These are phyloP conservation scores for Crossaster papposus DNA, from an alignment of 53 echinoderm and acorn worm species.

Conservation along the genomic window DNA sequence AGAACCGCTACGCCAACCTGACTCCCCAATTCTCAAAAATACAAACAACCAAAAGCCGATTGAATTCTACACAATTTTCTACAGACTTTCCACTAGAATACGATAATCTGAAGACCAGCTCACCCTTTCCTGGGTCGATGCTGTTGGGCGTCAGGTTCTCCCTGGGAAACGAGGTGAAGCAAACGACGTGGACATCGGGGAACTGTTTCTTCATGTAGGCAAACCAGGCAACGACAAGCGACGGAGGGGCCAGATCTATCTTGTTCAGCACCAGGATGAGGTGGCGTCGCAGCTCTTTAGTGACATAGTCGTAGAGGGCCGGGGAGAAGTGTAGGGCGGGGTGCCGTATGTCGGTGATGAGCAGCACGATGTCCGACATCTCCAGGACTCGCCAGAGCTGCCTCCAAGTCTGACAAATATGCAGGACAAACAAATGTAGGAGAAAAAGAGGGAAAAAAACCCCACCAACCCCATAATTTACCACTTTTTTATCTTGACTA, in stretches of 20 bases:
- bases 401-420: conserved; percentile 80
- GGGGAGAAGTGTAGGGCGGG: conserved; percentile 96
- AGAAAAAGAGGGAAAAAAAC: neutral
- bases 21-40: too few relatives aligned
- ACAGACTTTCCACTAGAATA: too few relatives aligned
- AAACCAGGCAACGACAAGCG: conserved; percentile 93
- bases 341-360: conserved; percentile 85
- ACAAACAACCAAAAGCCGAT: too few relatives aligned
- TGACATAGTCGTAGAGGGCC: conserved; percentile 93
- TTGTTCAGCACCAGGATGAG: conserved; percentile 91
- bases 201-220: conserved; percentile 86
- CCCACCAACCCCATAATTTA: too few relatives aligned
- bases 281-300: conserved; percentile 82
- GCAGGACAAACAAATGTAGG: neutral
- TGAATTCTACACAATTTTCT: too few relatives aligned
- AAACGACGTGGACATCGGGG: conserved; percentile 80
- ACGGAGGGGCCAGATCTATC: conserved; percentile 94
- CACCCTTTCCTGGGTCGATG: conserved; percentile 69
- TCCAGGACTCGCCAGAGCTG: conserved; percentile 95
- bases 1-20: too few relatives aligned
- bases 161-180: conserved; percentile 92
- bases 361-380: conserved; percentile 93
- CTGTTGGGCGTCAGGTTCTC: conserved; percentile 61
- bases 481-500: too few relatives aligned
- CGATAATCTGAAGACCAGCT: too few relatives aligned